These are phyloP conservation scores for Rhinogobio ventralis DNA, from an alignment of 2,797 vertebrate genomes.

Conservation along the genomic window DNA sequence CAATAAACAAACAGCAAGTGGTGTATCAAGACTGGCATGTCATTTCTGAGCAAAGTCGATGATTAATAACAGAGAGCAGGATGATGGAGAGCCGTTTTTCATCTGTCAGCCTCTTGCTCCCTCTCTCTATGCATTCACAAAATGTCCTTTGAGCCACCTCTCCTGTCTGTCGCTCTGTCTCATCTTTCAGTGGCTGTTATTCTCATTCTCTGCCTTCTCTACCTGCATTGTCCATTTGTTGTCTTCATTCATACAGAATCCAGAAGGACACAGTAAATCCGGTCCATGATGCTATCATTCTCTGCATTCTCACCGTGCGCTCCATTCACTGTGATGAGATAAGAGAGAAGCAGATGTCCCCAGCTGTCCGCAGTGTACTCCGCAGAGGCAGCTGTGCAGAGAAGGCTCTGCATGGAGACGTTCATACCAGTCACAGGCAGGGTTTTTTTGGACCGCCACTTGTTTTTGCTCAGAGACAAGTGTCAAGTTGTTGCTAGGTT, in stretches of 20 bases:
- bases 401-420: conserved; percentile 26
- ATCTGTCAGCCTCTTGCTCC: conserved; percentile 24
- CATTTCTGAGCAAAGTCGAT: conserved; percentile 50
- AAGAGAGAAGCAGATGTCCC: conserved; percentile 48
- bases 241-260: conserved; percentile 23
- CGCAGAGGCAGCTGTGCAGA: conserved; percentile 18
- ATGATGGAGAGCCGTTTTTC: conserved; percentile 50
- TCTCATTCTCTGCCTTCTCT: not conserved
- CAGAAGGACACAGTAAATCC: conserved; percentile 1
- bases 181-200: conserved; percentile 19
- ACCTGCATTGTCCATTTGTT: conserved; percentile 29
- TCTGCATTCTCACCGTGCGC: not conserved
- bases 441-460: conserved; percentile 25
- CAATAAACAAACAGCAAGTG: conserved; percentile 53
- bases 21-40: conserved; percentile 45
- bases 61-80: conserved; percentile 56
- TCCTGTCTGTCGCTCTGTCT: conserved; percentile 12
- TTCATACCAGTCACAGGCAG: not conserved
- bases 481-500: conserved; percentile 53
- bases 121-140: conserved; percentile 29
- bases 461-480: conserved; percentile 43
- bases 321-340: conserved; percentile 43
- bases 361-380: conserved; percentile 38
- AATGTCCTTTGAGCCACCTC: conserved; percentile 48
- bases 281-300: conserved; percentile 14